Evolutionary conservation across 2,113 vertebrate species (phyloP).

Genomic region (Boleophthalmus pectinirostris): DNA sequence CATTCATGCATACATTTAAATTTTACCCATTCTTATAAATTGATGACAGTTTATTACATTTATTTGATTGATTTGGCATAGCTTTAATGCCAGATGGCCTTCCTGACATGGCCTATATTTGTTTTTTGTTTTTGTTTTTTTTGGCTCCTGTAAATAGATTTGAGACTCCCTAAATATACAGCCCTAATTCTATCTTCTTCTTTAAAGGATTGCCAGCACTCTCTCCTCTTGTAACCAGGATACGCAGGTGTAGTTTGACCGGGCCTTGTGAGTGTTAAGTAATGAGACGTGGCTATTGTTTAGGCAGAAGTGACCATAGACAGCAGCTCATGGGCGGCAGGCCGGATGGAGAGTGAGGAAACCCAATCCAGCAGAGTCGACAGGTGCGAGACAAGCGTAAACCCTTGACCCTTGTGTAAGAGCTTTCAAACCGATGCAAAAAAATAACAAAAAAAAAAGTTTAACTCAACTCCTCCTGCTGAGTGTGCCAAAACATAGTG

Average conservation of each 20-base stretch:
- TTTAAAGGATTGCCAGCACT: constrained; percentile 16
- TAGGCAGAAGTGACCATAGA: constrained; percentile 25
- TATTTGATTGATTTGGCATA: too few species aligned
- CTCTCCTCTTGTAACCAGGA: constrained; percentile 40
- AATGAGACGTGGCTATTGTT: constrained; percentile 45
- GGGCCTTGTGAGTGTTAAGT: constrained; percentile 54
- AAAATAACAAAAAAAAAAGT: constrained; percentile 10
- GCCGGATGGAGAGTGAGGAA: constrained; percentile 41
- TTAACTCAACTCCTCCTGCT: neutral
- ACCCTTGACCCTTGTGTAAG: constrained; percentile 37
- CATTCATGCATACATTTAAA: too few species aligned
- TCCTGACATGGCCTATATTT: too few species aligned
- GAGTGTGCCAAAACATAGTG: constrained; percentile 4
- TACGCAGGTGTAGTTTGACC: constrained; percentile 44
- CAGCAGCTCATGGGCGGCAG: constrained; percentile 25
- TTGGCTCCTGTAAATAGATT: too few species aligned
- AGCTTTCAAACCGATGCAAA: constrained; percentile 8
- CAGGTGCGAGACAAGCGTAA: constrained; percentile 56
- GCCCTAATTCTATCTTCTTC: neutral
- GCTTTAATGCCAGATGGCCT: too few species aligned
- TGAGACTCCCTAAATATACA: neutral
- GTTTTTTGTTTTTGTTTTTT: neutral
- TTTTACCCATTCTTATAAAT: too few species aligned
- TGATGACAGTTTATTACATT: too few species aligned
- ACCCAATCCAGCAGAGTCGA: constrained; percentile 49